Base-by-base conservation (phyloP, 2,888 invertebrate genomes). In the Macaria notata region DNA sequence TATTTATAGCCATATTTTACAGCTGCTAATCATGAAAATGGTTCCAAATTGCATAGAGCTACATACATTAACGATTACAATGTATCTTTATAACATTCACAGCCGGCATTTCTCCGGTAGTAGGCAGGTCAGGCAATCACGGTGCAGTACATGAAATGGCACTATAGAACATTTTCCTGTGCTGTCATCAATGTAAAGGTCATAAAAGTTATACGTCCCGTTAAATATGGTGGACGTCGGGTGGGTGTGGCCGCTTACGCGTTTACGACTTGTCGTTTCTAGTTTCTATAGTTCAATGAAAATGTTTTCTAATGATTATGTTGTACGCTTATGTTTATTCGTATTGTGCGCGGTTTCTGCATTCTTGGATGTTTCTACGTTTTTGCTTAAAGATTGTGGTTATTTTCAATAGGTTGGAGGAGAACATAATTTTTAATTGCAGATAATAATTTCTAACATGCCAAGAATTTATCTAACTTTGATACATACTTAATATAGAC, bases 161-260 rank as follows among this genome's bases (percentile, higher is more conserved):
- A 72, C 69, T 73, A 62, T 71, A 74, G 77, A 44, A 50, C 50
- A 73, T 77, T 80, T 68, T 73, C 70, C 68, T 69, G 70, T 65
- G 81, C 70, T 76, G 78, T 83, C 82, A 82, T 85, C 86, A 84
- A 84, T 83, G 84, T 82, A 79, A 80, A 79, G 77, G 80, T 77
- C 83, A 83, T 84, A 83, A 88, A 87, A 81, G 71, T 78, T 73
- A 75, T 71, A 72, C 70, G 75, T 81, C 79, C 82, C 80, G 81
- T 79, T 78, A 76, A 82, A 78, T 79, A 76, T 69, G 54, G 44
- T 41, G 65, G 68, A 70, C 72, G 63, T 63, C 63, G 63, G 72
- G 64, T 72, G 71, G 79, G 79, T 74, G 78, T 77, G 79, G 75
- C 78, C 68, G 73, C 75, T 77, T 78, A 71, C 74, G 72, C 66